A percentile compares a stretch with the other conserved stretches of the same genome.
Evolutionary conservation across 2,888 invertebrate genomes (phyloP).

Genomic region (Tachina lurida): DNA sequence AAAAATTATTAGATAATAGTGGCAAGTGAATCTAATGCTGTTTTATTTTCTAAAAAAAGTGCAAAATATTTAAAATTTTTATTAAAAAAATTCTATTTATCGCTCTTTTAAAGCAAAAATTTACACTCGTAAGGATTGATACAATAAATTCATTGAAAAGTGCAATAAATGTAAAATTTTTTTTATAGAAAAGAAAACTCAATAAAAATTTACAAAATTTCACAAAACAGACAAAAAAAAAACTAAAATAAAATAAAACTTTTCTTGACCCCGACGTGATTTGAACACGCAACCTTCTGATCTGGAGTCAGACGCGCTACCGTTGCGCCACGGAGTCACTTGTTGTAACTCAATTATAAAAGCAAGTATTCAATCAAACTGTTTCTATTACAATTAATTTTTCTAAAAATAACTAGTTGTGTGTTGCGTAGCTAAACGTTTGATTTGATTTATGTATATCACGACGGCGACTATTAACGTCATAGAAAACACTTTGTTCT

Average conservation of each 20-base stretch:
- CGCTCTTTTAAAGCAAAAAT: no score
- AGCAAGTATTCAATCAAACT: not conserved
- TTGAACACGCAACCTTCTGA: slow-evolving; percentile 80
- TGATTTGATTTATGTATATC: not conserved
- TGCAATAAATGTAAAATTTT: no score
- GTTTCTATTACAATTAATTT: not conserved
- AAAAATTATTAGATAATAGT: no score
- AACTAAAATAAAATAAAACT: not conserved
- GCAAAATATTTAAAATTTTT: no score
- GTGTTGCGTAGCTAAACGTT: not conserved
- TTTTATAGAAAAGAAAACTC: no score
- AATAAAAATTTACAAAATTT: no score
- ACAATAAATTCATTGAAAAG: no score
- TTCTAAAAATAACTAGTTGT: slow-evolving; percentile 30
- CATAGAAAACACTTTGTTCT: not conserved
- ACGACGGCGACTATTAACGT: not conserved
- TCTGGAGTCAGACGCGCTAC: slow-evolving; percentile 78
- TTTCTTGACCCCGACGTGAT: slow-evolving; percentile 77
- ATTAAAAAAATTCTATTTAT: no score
- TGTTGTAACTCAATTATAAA: not conserved
- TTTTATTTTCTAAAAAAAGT: no score
- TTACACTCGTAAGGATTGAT: no score
- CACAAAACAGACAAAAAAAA: no score
- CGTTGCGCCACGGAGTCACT: slow-evolving; percentile 78
- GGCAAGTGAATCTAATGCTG: no score